Evolutionary conservation across 2,797 vertebrate genomes (phyloP).

Genomic region (Mus spretus): DNA sequence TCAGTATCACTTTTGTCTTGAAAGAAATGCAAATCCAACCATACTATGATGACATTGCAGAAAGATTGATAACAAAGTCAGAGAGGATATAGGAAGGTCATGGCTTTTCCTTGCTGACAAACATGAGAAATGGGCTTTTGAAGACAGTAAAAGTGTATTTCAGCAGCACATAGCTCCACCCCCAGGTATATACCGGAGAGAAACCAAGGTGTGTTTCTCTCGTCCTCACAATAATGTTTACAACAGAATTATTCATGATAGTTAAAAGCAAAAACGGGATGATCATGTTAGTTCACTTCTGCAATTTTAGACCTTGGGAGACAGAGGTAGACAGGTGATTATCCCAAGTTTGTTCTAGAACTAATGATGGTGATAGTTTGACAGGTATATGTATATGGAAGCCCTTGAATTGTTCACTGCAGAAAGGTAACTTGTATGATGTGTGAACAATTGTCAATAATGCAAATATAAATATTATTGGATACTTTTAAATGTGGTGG

Average conservation of each 20-base stretch:
- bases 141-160: background rate
- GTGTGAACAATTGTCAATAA: background rate
- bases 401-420: background rate
- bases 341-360: background rate
- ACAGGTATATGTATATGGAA: constrained; percentile 16
- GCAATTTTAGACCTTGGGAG: background rate
- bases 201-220: constrained; percentile 26
- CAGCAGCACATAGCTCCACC: background rate
- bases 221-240: constrained; percentile 8
- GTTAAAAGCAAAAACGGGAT: background rate
- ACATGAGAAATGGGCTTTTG: background rate
- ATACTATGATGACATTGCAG: background rate
- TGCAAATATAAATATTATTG: background rate
- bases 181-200: background rate
- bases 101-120: background rate
- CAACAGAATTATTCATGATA: constrained; percentile 12
- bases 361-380: background rate
- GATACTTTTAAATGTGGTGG: background rate
- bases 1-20: background rate
- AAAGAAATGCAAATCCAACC: constrained; percentile 46
- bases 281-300: background rate
- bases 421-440: constrained; percentile 3
- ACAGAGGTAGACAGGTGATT: background rate
- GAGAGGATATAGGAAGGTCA: background rate
- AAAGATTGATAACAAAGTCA: constrained; percentile 4